Base-by-base conservation (phyloP, 2,888 invertebrate genomes). In the Deilephila elpenor region DNA sequence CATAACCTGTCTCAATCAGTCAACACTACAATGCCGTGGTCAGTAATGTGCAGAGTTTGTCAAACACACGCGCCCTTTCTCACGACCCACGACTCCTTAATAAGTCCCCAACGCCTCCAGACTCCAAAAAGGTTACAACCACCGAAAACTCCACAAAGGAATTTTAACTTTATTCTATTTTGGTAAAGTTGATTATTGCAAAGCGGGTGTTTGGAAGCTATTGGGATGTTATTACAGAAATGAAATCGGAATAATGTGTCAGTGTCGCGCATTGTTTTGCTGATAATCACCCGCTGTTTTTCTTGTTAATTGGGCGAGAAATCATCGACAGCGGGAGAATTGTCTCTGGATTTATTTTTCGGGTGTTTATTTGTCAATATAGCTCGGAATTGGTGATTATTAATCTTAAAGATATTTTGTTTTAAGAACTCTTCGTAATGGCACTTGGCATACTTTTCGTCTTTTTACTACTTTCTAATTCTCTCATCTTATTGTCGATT, bases 241-340 rank as follows among this genome's bases (percentile, higher is more conserved):
- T 80, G 84, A 88, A 88, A 91, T 89, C 84, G 89, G 84, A 89
- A 89, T 88, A 91, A 93, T 93, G 87, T 83, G 83, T 93, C 91
- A 89, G 81, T 87, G 90, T 89, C 90, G 75, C 71, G 78, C 76
- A 82, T 89, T 89, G 90, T 89, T 88, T 83, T 80, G 84, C 80
- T 74, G 81, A 84, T 87, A 86, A 91, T 88, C 85, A 83, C 82
- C 87, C 81, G 88, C 87, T 93, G 92, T 93, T 93, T 91, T 92
- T 91, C 91, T 90, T 87, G 86, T 87, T 94, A 94, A 94, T 94
- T 93, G 93, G 92, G 82, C 86, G 84, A 92, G 90, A 87, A 91
- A 92, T 93, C 93, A 93, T 86, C 82, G 80, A 83, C 81, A 78
- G 79, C 76, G 75, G 77, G 77, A 76, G 76, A 74, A 74, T 75